These are phyloP conservation scores for Prunella fulvescens DNA, from an alignment of 2,113 vertebrate genomes.

Conservation along the genomic window DNA sequence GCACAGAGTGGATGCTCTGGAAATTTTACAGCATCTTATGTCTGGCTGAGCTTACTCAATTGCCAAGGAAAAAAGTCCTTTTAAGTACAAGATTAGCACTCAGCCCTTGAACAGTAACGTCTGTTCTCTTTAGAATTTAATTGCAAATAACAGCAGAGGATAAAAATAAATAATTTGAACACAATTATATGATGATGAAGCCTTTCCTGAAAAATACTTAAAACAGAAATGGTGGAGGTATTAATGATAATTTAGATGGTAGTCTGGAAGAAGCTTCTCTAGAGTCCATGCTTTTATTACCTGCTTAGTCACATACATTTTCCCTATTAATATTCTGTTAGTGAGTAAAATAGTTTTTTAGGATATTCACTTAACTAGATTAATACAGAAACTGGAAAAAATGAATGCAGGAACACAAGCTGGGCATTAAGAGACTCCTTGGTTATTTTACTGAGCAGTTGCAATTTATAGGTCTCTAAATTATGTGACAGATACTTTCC, in stretches of 20 bases:
- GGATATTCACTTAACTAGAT: background rate
- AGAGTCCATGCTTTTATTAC: background rate
- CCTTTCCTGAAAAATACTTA: conserved; percentile 23
- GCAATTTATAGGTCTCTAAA: background rate
- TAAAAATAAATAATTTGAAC: conserved; percentile 47
- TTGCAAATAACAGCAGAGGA: conserved; percentile 8
- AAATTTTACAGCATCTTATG: background rate
- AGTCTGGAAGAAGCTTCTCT: background rate
- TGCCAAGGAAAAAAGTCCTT: background rate
- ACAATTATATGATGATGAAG: conserved; percentile 13
- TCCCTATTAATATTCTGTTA: conserved; percentile 18
- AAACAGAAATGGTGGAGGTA: background rate
- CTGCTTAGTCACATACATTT: conserved; percentile 3
- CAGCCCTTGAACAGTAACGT: background rate
- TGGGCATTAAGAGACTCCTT: background rate
- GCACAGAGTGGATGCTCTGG: background rate
- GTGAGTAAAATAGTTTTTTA: background rate
- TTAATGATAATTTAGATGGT: conserved; percentile 33
- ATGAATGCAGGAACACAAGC: background rate
- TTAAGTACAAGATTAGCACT: conserved; percentile 10
- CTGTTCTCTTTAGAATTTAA: conserved; percentile 31
- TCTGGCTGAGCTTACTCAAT: background rate
- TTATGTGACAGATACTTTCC: background rate
- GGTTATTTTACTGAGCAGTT: background rate
- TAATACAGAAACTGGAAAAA: conserved; percentile 17